Base-by-base conservation (phyloP, 2,888 invertebrate species). In the Trissolcus brochymenae region DNA sequence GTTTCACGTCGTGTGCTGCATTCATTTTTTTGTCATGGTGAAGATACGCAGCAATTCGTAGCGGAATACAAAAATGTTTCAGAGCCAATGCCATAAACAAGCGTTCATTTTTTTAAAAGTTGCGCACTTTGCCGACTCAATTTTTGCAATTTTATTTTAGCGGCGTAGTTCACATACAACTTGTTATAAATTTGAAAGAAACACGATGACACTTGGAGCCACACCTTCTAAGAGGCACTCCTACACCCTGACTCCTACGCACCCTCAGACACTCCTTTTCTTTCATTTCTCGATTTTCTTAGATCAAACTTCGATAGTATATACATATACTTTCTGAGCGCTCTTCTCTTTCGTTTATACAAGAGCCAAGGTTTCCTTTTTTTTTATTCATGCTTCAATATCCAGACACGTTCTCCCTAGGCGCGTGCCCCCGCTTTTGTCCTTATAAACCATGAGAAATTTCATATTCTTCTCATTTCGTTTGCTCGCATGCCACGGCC, bases 171-270 rank as follows among this genome's bases (percentile, higher is more conserved):
- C 35, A 67, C 59, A 71, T 51, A 71, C 57, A 35, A 53, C n/a
- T 59, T 59, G 67, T 64, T 62, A 68, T 72, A 72, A 62, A 62
- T 60, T 55, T 21, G 62, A 46, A 25, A 35, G 51, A 41, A 60
- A 51, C 41, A 68, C 54, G 67, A 56, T 53, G 73, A 77, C 73
- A 68, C 64, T 49, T 40, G 41, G 61, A 66, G 78, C 68, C 68
- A 74, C 78, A 73, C 78, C 78, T 74, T 70, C 57, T 14, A 25
- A 51, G 11, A 56, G 65, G 61, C 79, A 74, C 76, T 64, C 76
- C 76, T 74, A 73, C 70, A 73, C 64, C 70, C 57, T 62, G 35
- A 70, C 64, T 79, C 81, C 80, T 76, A 81, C 82, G 70, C 72
- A 54, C 73, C 68, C 70, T 62, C 67, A 40, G 29, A 60, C 60